Evolutionary conservation across 2,888 invertebrate species (phyloP).

Genomic region (Eilema depressum): DNA sequence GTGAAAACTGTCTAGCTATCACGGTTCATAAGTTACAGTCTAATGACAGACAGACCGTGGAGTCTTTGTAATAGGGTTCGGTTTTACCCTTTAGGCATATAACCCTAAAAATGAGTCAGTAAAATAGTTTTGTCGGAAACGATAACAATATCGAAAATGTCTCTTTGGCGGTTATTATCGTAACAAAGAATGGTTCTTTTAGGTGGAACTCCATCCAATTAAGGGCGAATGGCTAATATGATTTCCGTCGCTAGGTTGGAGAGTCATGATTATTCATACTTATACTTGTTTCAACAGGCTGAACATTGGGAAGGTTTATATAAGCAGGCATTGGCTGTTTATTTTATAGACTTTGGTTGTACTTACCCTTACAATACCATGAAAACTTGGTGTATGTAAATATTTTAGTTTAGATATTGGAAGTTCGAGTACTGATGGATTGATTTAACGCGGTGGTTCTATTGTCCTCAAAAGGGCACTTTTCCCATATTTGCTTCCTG

Average conservation of each 20-base stretch:
- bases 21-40: no score
- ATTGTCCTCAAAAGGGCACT: no score
- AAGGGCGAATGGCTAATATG: conserved; percentile 10
- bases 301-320: conserved; percentile 28
- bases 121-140: background rate
- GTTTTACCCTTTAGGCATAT: no score
- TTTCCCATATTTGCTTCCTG: no score
- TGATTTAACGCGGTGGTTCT: no score
- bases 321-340: conserved; percentile 40
- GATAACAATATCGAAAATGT: conserved; percentile 2
- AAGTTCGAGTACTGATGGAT: background rate
- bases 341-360: conserved; percentile 30
- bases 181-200: conserved; percentile 4
- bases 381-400: conserved; percentile 19
- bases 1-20: no score
- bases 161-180: background rate
- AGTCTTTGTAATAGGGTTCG: no score
- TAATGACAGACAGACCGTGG: no score
- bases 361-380: conserved; percentile 22
- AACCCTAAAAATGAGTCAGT: background rate
- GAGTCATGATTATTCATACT: conserved; percentile 48
- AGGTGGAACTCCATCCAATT: background rate
- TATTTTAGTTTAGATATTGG: conserved; percentile 20
- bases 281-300: conserved; percentile 40
- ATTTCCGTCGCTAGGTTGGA: conserved; percentile 17